These are phyloP conservation scores for Clistopyga incitator DNA, from an alignment of 2,888 invertebrate species.

Conservation along the genomic window DNA sequence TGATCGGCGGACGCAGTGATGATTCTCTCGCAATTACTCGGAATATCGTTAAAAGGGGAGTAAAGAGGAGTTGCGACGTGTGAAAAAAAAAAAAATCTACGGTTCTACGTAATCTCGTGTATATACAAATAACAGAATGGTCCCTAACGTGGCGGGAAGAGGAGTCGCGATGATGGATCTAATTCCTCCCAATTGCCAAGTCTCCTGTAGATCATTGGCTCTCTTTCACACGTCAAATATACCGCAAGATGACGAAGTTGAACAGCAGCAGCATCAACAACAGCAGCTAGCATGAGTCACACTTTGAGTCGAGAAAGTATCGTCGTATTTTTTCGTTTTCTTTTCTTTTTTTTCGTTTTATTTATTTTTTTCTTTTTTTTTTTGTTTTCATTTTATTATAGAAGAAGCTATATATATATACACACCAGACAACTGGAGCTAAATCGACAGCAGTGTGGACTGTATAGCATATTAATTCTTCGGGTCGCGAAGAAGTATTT, in stretches of 20 bases:
- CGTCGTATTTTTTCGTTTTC: background rate
- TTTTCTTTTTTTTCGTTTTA: too few species aligned
- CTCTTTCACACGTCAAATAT: conserved; percentile 12
- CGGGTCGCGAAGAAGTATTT: conserved; percentile 28
- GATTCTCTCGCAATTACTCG: background rate
- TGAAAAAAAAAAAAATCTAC: conserved; percentile 55
- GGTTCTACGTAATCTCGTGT: conserved; percentile 52
- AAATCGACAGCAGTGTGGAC: conserved; percentile 56
- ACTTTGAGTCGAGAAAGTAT: conserved; percentile 36
- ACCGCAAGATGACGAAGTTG: conserved; percentile 1
- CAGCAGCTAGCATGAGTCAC: background rate
- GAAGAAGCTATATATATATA: conserved; percentile 54
- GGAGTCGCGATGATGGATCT: conserved; percentile 23
- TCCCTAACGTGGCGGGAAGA: conserved; percentile 67
- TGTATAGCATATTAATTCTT: conserved; percentile 45
- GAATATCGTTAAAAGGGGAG: background rate
- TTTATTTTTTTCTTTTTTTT: conserved; percentile 5
- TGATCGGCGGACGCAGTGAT: conserved; percentile 18
- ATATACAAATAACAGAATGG: conserved; percentile 73
- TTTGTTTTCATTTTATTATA: conserved; percentile 38
- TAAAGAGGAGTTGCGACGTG: conserved; percentile 18
- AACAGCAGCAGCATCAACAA: background rate
- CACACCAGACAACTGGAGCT: conserved; percentile 53
- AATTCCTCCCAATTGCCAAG: conserved; percentile 7
- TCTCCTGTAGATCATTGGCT: conserved; percentile 4